Evolutionary conservation across 1,140 invertebrate genomes (phyloP).

Genomic region (Drosophila mayri): DNA sequence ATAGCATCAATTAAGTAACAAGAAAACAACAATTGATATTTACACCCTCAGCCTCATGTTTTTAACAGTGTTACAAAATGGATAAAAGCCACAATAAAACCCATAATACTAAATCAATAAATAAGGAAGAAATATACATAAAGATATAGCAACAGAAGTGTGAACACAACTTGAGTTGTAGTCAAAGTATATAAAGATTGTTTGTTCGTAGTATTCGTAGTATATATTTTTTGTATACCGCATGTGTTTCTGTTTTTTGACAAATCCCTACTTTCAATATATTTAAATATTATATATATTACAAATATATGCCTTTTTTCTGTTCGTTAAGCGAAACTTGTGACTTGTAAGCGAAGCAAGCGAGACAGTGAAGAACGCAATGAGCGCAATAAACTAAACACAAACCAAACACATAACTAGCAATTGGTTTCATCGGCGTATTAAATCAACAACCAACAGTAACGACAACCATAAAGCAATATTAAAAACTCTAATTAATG

Average conservation of each 20-base stretch:
- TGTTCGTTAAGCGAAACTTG: constrained; percentile 78
- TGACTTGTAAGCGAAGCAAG: constrained; percentile 74
- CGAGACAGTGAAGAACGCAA: constrained; percentile 36
- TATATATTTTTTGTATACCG: constrained; percentile 39
- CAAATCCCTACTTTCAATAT: constrained; percentile 42
- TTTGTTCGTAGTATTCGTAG: constrained; percentile 57
- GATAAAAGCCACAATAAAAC: constrained; percentile 5
- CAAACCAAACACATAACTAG: constrained; percentile 41
- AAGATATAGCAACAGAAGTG: background rate
- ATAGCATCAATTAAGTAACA: constrained; percentile 7
- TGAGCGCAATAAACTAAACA: constrained; percentile 58
- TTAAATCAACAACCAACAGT: constrained; percentile 41
- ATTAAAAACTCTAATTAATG: constrained; percentile 37
- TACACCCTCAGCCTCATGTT: constrained; percentile 49
- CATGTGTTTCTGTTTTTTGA: constrained; percentile 36
- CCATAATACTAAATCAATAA: constrained; percentile 8
- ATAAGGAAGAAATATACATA: background rate
- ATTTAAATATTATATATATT: constrained; percentile 10
- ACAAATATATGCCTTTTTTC: constrained; percentile 58
- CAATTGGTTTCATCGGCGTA: constrained; percentile 80
- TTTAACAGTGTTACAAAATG: constrained; percentile 48
- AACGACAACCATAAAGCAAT: constrained; percentile 42
- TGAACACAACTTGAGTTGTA: constrained; percentile 26
- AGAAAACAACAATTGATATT: constrained; percentile 42
- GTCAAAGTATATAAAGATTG: constrained; percentile 60